phyloP scores from a whole-genome alignment of 2,888 invertebrate genomes.

The Brenthis daphne region DNA sequence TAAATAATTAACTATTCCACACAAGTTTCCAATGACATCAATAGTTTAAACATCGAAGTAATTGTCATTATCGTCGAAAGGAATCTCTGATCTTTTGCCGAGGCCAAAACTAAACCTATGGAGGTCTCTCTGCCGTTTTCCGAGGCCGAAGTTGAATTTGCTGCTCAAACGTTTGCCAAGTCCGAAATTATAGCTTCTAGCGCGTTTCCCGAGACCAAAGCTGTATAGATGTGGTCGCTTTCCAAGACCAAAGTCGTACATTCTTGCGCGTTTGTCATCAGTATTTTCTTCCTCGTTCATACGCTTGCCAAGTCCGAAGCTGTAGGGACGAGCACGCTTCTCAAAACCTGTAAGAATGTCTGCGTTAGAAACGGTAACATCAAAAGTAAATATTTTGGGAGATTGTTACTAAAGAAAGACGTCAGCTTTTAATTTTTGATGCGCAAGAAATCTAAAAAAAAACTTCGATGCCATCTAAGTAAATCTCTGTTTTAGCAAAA shows the following conservation, averaged over 20 bases:
- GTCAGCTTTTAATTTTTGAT: slow-evolving; percentile 3
- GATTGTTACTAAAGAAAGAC: neutral
- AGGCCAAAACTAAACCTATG: slow-evolving; percentile 81
- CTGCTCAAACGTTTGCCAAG: slow-evolving; percentile 79
- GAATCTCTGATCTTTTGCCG: slow-evolving; percentile 76
- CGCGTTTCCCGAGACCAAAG: slow-evolving; percentile 78
- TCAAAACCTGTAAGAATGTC: slow-evolving; percentile 56
- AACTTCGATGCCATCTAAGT: neutral
- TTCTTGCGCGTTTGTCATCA: slow-evolving; percentile 68
- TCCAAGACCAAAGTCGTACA: slow-evolving; percentile 74
- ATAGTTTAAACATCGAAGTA: slow-evolving; percentile 61
- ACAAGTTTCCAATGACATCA: slow-evolving; percentile 39
- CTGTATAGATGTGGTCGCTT: slow-evolving; percentile 73
- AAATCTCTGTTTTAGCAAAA: slow-evolving; percentile 2
- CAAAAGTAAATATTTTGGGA: slow-evolving; percentile 7
- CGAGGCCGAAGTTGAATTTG: slow-evolving; percentile 82
- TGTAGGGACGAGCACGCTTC: slow-evolving; percentile 85
- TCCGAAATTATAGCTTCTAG: slow-evolving; percentile 78
- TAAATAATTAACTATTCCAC: slow-evolving; percentile 32
- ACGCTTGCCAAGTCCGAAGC: slow-evolving; percentile 87
- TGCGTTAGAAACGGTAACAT: slow-evolving; percentile 4
- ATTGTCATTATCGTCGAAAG: slow-evolving; percentile 56
- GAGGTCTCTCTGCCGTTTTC: slow-evolving; percentile 78
- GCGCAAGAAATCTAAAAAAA: neutral
- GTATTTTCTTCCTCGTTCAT: slow-evolving; percentile 60